Conservation (phyloP, 2,797 vertebrate genomes). For the Xiphophorus birchmanni region DNA sequence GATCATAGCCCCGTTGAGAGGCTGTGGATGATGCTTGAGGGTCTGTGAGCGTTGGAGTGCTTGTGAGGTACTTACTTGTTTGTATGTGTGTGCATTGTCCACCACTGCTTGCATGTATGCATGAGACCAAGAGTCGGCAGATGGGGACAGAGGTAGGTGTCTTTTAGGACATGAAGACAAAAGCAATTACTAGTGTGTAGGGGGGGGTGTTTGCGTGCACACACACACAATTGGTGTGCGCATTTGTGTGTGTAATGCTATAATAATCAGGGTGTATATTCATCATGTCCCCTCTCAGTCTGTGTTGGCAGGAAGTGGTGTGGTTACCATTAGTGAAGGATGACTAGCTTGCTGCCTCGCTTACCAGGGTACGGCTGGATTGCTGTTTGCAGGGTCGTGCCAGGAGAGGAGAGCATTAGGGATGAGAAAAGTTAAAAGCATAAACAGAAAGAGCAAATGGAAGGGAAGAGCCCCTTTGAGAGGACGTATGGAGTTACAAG, state of each 20-base stretch:
- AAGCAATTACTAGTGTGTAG: conserved; percentile 71
- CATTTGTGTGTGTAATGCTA: conserved; percentile 59
- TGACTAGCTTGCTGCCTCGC: conserved; percentile 75
- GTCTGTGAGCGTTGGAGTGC: conserved; percentile 51
- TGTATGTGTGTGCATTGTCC: conserved; percentile 53
- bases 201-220: conserved; percentile 51
- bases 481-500: background rate
- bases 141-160: conserved; percentile 77
- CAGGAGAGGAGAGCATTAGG: conserved; percentile 15
- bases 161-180: conserved; percentile 75
- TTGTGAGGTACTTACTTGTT: conserved; percentile 28
- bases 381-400: conserved; percentile 27
- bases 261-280: conserved; percentile 82
- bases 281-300: conserved; percentile 78
- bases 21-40: conserved; percentile 67
- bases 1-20: conserved; percentile 80
- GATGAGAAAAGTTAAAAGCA: background rate
- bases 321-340: conserved; percentile 84
- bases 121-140: conserved; percentile 68
- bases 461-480: background rate
- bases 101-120: conserved; percentile 64
- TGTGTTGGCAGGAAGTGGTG: conserved; percentile 81
- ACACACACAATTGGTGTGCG: conserved; percentile 20
- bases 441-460: background rate
- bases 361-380: conserved; percentile 54